Base-by-base conservation (phyloP, 2,888 invertebrate genomes). In the Lycia hirtaria region DNA sequence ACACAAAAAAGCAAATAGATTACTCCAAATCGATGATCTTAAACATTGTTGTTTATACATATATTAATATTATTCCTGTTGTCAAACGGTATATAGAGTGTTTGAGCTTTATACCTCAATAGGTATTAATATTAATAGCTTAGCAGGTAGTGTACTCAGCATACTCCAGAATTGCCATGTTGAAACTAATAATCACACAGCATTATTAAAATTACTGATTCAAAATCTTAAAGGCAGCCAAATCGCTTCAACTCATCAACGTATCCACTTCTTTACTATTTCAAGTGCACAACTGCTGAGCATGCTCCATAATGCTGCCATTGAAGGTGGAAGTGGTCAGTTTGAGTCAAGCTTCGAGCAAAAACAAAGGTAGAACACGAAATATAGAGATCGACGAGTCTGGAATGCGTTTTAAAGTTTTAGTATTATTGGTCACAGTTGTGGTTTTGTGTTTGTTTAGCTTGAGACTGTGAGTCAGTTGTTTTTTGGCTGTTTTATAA, bases 281-380 rank as follows among this genome's bases (percentile, higher is more conserved):
- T 75, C 79, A 80, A 81, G 78, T 73, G 77, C 76, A 75, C 76
- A 77, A 79, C 69, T 73, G 80, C 81, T 79, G 80, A 83, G 73
- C 73, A 74, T 72, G 83, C 80, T 77, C 79, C 77, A 74, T 77
- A 80, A 81, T 83, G 79, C 78, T 79, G 76, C 72, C 75, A 80
- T 78, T 79, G 75, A 79, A 65, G 75, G 67, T 72, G 65, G 76
- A 77, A 81, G 78, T 78, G 83, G 82, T 83, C 82, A 83, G 76
- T 78, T 77, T 75, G 71, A 77, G 60, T 40, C 22, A 14, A 72
- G 73, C 69, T 78, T 69, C 67, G 67, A 68, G 65, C 69, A 69
- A 76, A 76, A 78, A 76, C 73, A 76, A 74, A 72, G 69, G 71
- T 66, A 65, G 60, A 52, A 63, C 60, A 70, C 69, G 67, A 75